These are phyloP conservation scores for Cheilosia scutellata DNA, from an alignment of 2,888 invertebrate species.

Conservation along the genomic window DNA sequence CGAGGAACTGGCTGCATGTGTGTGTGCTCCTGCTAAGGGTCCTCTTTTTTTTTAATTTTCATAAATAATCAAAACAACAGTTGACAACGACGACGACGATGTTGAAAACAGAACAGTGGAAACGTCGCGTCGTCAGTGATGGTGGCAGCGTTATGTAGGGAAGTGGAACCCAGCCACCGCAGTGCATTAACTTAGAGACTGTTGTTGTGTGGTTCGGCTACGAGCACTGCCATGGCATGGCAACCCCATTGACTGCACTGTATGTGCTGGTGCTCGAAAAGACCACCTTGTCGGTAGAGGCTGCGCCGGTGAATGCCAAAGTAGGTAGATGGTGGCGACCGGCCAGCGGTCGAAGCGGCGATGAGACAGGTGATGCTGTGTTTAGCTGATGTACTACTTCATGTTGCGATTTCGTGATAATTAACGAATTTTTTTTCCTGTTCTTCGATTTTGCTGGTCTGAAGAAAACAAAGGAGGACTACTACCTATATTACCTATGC, in stretches of 20 bases:
- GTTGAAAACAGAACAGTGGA: constrained; percentile 55
- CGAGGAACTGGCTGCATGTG: constrained; percentile 11
- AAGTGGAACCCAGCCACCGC: constrained; percentile 40
- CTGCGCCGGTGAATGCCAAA: constrained; percentile 71
- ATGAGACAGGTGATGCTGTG: constrained; percentile 75
- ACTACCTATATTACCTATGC: neutral
- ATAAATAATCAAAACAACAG: constrained; percentile 76
- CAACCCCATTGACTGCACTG: constrained; percentile 55
- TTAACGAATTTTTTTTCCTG: constrained; percentile 77
- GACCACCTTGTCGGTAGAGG: constrained; percentile 77
- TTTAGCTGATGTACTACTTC: constrained; percentile 77
- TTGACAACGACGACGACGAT: constrained; percentile 62
- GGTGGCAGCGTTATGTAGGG: constrained; percentile 45
- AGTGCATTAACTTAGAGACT: constrained; percentile 59
- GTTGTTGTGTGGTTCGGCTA: constrained; percentile 15
- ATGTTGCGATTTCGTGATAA: constrained; percentile 81
- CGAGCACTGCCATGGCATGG: neutral
- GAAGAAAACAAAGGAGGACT: constrained; percentile 60
- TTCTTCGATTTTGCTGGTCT: constrained; percentile 53
- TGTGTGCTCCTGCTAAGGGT: constrained; percentile 55
- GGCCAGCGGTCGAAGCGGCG: constrained; percentile 68
- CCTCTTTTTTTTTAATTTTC: constrained; percentile 68
- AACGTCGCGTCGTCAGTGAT: constrained; percentile 36
- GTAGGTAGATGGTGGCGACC: constrained; percentile 66
- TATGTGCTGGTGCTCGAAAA: constrained; percentile 48